Conservation (phyloP, 2,113 vertebrate species). For the Apus apus region DNA sequence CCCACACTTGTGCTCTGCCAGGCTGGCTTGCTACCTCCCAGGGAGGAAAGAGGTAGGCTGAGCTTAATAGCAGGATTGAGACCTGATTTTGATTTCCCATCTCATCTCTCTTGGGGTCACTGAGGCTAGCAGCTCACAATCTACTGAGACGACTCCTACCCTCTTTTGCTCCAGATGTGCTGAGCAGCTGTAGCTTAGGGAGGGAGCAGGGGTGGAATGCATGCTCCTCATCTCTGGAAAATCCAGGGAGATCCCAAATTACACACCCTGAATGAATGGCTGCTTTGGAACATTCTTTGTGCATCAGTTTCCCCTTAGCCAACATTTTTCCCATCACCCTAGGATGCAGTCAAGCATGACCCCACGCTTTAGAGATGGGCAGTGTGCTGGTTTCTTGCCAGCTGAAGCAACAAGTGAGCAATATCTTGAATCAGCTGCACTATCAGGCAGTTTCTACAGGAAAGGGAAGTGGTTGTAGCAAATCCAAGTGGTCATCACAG, state of each 20-base stretch:
- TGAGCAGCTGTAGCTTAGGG: constrained; percentile 9
- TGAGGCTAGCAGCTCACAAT: neutral
- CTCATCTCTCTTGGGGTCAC: neutral
- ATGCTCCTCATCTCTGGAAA: constrained; percentile 17
- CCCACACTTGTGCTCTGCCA: accelerated
- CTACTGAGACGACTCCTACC: neutral
- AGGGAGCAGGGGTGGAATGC: neutral
- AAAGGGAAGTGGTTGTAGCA: constrained; percentile 33
- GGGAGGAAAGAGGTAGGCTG: neutral
- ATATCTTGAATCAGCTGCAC: neutral
- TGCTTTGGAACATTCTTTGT: neutral
- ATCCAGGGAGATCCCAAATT: constrained; percentile 13
- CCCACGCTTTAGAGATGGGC: neutral
- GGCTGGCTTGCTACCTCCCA: neutral
- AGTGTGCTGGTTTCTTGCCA: neutral
- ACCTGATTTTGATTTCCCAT: neutral
- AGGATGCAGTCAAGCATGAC: accelerated
- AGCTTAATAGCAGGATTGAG: neutral
- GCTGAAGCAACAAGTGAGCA: neutral
- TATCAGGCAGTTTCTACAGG: neutral
- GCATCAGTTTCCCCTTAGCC: neutral
- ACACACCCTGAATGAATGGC: neutral
- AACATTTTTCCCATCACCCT: neutral
- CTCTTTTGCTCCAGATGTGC: neutral
- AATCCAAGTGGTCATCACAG: neutral